Evolutionary conservation across 2,888 invertebrate genomes (phyloP), one percentile per base, ranked within the genome.

Genomic region (Melieria omissa): DNA sequence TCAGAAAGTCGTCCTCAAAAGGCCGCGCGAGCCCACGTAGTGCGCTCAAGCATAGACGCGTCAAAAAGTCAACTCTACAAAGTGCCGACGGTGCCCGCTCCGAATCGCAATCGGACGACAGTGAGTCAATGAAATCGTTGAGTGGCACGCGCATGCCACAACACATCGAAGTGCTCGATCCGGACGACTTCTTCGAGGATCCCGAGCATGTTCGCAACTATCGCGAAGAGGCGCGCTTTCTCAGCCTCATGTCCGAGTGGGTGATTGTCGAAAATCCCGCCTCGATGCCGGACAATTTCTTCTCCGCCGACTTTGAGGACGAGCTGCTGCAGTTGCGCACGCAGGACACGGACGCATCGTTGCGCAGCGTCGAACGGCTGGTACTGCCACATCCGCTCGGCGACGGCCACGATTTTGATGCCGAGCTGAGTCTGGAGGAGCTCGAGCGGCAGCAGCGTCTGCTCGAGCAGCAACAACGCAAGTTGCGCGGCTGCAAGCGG

Each of bases 1-100:
- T 89, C 90, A 91, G 84, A 91, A 91, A 86, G 88, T 90, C 88
- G 89, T 91, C 88, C 88, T 88, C 73, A 88, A 89, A 82, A 90
- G 89, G 83, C 85, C 87, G 77, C 88, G 90, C 70, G 89, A 90
- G 81, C 85, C 87, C 46, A 80, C 80, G 74, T 81, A 81, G 47
- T 55, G 73, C 70, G 42, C 69, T 72, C 66, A 70, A 70, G n/a
- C 64, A 75, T 47, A 73, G 69, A 69, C 70, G 74, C 47, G 57
- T 66, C 8, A 76, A 76, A 8, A 74, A 76, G 62, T 49, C 52
- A 44, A 9, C 10, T n/a, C 16, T 58, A 6, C 9, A 57, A 44
- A n/a, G 12, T 47, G 14, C 10, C 10, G 16, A 6, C 14, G 42
- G 12, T 57, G 65, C 29, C 61, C 60, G 41, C 52, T 45, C 54